A percentile compares a stretch with the other conserved stretches of the same genome.
These are phyloP conservation scores for Nerophis lumbriciformis DNA, from an alignment of 2,113 vertebrate genomes.

Conservation along the genomic window DNA sequence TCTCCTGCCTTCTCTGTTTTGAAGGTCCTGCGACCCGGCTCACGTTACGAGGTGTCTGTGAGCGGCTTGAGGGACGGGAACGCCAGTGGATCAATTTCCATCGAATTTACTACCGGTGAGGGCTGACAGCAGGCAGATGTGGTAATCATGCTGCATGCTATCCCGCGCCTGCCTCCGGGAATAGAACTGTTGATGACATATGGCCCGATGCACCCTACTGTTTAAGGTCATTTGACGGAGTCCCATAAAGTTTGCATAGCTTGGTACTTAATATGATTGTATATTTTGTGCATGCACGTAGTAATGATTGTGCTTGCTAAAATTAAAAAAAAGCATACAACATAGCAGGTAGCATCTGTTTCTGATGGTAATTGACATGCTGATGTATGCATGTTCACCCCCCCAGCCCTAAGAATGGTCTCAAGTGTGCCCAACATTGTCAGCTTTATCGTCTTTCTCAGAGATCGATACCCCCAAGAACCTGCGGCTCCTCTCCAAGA, in stretches of 20 bases:
- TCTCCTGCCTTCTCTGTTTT: constrained; percentile 3
- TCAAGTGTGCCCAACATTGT: constrained; percentile 68
- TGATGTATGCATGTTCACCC: constrained; percentile 42
- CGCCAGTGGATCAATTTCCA: constrained; percentile 78
- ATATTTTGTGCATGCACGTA: background rate
- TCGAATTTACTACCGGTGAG: constrained; percentile 89
- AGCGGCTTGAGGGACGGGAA: constrained; percentile 81
- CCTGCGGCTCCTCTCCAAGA: constrained; percentile 79
- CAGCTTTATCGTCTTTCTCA: constrained; percentile 75
- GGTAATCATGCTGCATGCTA: constrained; percentile 18
- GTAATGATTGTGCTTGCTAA: background rate
- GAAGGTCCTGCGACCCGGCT: constrained; percentile 86
- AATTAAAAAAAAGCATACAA: no score
- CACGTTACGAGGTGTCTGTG: constrained; percentile 81
- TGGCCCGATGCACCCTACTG: constrained; percentile 19
- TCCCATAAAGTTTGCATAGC: constrained; percentile 13
- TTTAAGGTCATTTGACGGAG: constrained; percentile 10
- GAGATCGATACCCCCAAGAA: constrained; percentile 97
- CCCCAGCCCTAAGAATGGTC: constrained; percentile 52
- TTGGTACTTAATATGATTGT: background rate
- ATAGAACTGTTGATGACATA: constrained; percentile 30
- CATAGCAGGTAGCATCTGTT: background rate
- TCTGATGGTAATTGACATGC: constrained; percentile 21
- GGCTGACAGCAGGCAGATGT: constrained; percentile 55
- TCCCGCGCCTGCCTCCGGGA: constrained; percentile 14